Base-by-base conservation (phyloP, 2,888 invertebrate genomes). In the Sesia apiformis region DNA sequence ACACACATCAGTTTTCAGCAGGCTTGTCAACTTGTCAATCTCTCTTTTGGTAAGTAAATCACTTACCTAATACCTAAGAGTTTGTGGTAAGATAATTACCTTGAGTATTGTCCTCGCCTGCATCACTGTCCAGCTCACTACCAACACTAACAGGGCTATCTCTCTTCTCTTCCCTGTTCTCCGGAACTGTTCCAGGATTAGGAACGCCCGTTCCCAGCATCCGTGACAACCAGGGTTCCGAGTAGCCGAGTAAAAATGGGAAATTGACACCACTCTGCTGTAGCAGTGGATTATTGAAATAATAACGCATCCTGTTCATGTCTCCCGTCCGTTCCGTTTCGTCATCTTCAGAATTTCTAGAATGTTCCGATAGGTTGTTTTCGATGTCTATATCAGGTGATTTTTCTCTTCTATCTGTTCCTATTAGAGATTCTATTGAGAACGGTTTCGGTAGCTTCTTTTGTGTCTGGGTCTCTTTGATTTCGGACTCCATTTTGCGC, bases 401-500 rank as follows among this genome's bases (percentile, higher is more conserved):
- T 76, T 87, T 87, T 38, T 39, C 39, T 61, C 88, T 69, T 6
- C 81, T 78, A n/a, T 65, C 65, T 39, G 58, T 69, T 0, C 90
- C 90, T 38, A 92, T 92, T 39, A 92, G 67, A 1, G 92, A 92
- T 73, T 92, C 92, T 51, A 92, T 92, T 0, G 92, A 91, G 72
- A 92, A 92, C 1, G 92, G 91, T 63, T 90, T 91, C 3, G 92
- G 92, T 53, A 87, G 84, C 65, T 78, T 86, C 56, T 84, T 84
- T 57, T 79, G 76, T 0, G 78, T 80, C 63, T 80, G 77, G 0
- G 81, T 81, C 58, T 81, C 81, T 3, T 62, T 63, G 40, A 83
- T 65, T 67, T 85, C 79, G 0, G 82, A 81, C 58, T 87, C 84
- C 88, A 77, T 77, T 64, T 66, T 70, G 23, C 60, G 7, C 59